Evolutionary conservation across 1,140 invertebrate species (phyloP), one percentile per base, ranked within the genome.

Genomic region (Ruditapes philippinarum): DNA sequence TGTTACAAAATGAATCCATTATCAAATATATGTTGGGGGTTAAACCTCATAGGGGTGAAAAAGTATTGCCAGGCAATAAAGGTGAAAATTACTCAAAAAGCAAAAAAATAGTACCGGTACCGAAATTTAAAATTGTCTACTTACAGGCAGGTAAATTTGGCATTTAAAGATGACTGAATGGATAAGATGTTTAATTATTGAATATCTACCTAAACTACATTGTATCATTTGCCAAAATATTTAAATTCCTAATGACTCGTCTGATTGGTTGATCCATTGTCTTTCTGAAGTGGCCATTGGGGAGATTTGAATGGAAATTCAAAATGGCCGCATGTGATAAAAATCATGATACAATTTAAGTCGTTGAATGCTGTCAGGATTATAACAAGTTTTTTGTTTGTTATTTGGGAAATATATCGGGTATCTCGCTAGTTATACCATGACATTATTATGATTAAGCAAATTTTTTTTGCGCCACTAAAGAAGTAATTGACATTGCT

Each of bases 281-380:
- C 65, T 70, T 40, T 38, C 65, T 70, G 65, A 40, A 70, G 65
- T 36, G 65, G 11, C 65, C 36, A 70, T 70, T 70, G 33, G 33
- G 22, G 65, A 70, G 36, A 40, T 70, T 38, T 70, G 65, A 70
- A 70, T 38, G 38, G 65, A 70, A 12, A 31, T 70, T 70, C 31
- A 70, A 70, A 70, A 70, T 70, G 65, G 65, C 65, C 38, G 14
- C 65, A 19, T 70, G 65, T 38, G 65, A 70, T 70, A 70, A 70
- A 36, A 70, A 38, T 70, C 65, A 70, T 70, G 65, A 70, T 70
- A 70, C 65, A 70, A n/a, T 70, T 70, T 70, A 38, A 70, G 38
- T 70, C 19, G 36, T 33, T 31, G 65, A 70, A 38, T 36, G 28
- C 65, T 38, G 65, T 70, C 65, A 70, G 36, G 65, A 38, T 14